Conservation (phyloP, 2,797 vertebrate species). For the Danio choprae region DNA sequence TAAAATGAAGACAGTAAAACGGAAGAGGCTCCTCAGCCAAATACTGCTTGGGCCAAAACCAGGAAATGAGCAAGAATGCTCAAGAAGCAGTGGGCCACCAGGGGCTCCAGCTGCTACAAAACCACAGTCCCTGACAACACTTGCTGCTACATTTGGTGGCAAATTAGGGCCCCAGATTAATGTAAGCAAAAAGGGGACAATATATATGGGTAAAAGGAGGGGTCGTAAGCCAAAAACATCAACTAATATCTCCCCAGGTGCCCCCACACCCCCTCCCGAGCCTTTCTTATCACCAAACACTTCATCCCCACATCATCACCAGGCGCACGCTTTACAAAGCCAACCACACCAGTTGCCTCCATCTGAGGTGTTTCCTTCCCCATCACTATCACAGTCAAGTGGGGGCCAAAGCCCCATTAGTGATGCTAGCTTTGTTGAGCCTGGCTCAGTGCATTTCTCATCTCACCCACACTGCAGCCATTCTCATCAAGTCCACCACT, state of each 20-base stretch:
- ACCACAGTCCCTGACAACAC: constrained; percentile 85
- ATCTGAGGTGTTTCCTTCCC: constrained; percentile 90
- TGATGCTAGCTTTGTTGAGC: constrained; percentile 93
- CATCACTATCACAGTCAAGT: constrained; percentile 86
- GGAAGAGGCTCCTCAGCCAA: constrained; percentile 95
- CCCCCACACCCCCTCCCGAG: constrained; percentile 70
- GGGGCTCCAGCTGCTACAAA: constrained; percentile 69
- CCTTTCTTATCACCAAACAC: constrained; percentile 77
- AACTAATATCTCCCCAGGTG: constrained; percentile 52
- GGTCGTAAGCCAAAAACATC: constrained; percentile 92
- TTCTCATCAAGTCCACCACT: constrained; percentile 79
- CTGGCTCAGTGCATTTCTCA: constrained; percentile 90
- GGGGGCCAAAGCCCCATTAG: constrained; percentile 93
- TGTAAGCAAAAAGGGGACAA: constrained; percentile 99
- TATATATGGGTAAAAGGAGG: constrained; percentile 98
- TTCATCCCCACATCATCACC: constrained; percentile 80
- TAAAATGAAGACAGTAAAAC: constrained; percentile 97
- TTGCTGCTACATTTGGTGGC: constrained; percentile 93
- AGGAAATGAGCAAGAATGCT: constrained; percentile 67
- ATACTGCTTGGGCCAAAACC: constrained; percentile 83
- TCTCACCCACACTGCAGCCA: constrained; percentile 82
- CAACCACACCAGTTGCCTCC: constrained; percentile 75
- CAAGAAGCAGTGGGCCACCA: constrained; percentile 65
- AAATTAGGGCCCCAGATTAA: constrained; percentile 97
- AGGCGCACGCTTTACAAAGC: constrained; percentile 79